These are phyloP conservation scores for Lepus americanus DNA, from an alignment of 2,113 vertebrate genomes.

Conservation along the genomic window DNA sequence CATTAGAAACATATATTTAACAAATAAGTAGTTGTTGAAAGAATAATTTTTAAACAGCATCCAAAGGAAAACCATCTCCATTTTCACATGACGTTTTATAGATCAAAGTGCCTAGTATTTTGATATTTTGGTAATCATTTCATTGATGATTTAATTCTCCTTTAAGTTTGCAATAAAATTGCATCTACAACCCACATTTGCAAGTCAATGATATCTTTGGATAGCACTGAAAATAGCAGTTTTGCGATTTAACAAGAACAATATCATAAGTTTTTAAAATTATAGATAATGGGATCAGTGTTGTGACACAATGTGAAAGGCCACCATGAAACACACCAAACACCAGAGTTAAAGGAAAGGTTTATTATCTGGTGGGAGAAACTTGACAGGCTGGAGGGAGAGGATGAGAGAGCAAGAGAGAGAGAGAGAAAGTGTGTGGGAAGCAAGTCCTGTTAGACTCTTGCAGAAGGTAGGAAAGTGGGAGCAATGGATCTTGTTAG, in stretches of 20 bases:
- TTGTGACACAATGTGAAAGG: too few species aligned
- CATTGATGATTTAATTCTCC: background rate
- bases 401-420: too few species aligned
- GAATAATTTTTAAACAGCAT: background rate
- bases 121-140: background rate
- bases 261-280: background rate
- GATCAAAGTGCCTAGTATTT: background rate
- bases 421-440: too few species aligned
- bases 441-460: too few species aligned
- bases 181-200: background rate
- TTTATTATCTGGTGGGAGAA: too few species aligned
- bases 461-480: too few species aligned
- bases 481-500: too few species aligned
- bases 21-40: background rate
- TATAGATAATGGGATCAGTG: too few species aligned
- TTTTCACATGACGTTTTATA: background rate
- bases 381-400: too few species aligned
- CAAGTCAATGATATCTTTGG: background rate
- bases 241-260: background rate
- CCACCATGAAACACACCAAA: too few species aligned
- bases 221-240: background rate
- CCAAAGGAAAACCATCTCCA: background rate
- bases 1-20: background rate
- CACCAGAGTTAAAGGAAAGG: too few species aligned
- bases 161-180: background rate